phyloP scores from a whole-genome alignment of 2,797 vertebrate species.

The Phyllotis vaccarum region DNA sequence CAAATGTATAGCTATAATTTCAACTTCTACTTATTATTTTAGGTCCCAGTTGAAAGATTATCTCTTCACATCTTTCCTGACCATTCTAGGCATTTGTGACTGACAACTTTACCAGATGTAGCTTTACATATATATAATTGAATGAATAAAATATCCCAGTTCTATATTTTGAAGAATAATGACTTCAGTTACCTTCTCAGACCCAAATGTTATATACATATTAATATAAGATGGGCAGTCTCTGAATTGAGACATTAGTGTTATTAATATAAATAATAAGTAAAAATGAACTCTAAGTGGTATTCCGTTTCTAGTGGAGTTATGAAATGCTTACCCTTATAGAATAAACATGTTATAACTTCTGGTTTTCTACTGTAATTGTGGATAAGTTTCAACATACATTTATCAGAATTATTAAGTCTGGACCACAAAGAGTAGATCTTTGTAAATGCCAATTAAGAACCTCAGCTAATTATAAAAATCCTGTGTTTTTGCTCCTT shows the following conservation, averaged over 20 bases:
- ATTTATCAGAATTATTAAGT: background rate
- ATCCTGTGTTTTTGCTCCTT: background rate
- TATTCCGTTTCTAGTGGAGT: constrained; percentile 26
- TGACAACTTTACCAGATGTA: background rate
- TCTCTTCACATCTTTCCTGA: background rate
- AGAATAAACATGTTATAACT: constrained; percentile 8
- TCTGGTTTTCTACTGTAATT: constrained; percentile 1
- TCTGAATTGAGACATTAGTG: constrained; percentile 28
- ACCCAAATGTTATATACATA: constrained; percentile 30
- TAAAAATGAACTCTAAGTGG: constrained; percentile 43
- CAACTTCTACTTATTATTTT: background rate
- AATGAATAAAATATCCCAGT: constrained; percentile 40
- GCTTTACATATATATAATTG: background rate
- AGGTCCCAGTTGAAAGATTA: background rate
- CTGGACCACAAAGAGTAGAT: background rate
- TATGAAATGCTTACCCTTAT: constrained; percentile 6
- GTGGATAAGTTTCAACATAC: background rate
- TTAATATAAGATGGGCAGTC: constrained; percentile 50
- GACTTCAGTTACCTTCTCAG: constrained; percentile 67
- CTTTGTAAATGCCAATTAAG: background rate
- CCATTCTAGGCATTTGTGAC: background rate
- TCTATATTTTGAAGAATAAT: constrained; percentile 54
- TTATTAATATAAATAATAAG: constrained; percentile 60
- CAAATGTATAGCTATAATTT: background rate
- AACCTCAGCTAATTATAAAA: background rate